Base-by-base conservation (phyloP, 2,888 invertebrate genomes). In the Toxonevra muliebris region DNA sequence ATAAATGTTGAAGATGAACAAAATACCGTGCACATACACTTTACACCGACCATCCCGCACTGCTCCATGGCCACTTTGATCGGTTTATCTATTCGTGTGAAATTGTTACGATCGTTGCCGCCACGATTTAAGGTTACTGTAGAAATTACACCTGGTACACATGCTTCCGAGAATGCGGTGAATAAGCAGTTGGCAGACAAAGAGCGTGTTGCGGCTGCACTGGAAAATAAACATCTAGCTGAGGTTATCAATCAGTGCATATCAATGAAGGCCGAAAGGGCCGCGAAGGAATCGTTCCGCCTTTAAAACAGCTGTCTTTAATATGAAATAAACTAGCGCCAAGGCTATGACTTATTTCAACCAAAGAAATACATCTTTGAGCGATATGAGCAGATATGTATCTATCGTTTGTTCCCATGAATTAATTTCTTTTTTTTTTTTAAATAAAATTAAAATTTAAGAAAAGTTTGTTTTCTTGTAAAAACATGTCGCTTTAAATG, bases 151-250 rank as follows among this genome's bases (percentile, higher is more conserved):
- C 96, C 97, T 1, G 98, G 98, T 0, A 92, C 94, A 0, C 98
- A 99, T 81, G 90, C 91, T 10, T 94, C 97, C 0, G 98, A 98
- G 81, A 87, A 89, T 67, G 95, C 97, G 0, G 94, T 99, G 2
- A 99, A 99, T 84, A 98, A 99, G 80, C 99, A 99, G 80, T 87
- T 99, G 19, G 96, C 95, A 0, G 99, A 99, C 82, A 99, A 99
- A 82, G 99, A 99, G 84, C 86, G 99, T 73, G 96, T 99, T 0
- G 97, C 98, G 0, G 99, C 99, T 0, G 98, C 99, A 0, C 86
- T 98, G 71, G 99, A 99, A 85, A 99, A 99, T 83, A 88, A 89
- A 19, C 93, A 96, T 80, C 87, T 99, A 0, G 89, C 97, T 45
- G 92, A 93, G 83, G 96, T 98, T 13, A 96, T 99, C 8, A 98